These are phyloP conservation scores for Paramisgurnus dabryanus DNA, from an alignment of 2,113 vertebrate species.

Conservation along the genomic window DNA sequence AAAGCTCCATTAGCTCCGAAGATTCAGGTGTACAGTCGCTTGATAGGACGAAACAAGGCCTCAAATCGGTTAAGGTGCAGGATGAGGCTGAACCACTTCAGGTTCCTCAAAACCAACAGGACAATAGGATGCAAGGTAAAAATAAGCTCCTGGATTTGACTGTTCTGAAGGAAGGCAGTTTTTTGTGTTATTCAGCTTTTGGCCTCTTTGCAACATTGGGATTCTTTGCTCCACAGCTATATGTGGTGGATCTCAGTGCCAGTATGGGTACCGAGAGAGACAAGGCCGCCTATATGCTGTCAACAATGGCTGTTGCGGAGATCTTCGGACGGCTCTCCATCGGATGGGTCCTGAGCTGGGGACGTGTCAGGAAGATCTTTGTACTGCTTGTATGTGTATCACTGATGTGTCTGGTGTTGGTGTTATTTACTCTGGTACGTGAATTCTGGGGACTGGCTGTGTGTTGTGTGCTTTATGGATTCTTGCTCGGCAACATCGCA, in stretches of 20 bases:
- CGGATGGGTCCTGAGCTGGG: slow-evolving; percentile 81
- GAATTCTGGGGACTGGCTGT: slow-evolving; percentile 86
- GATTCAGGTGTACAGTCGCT: slow-evolving; percentile 84
- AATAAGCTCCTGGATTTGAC: slow-evolving; percentile 85
- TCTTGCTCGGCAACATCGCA: slow-evolving; percentile 85
- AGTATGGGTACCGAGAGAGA: slow-evolving; percentile 83
- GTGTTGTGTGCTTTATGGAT: slow-evolving; percentile 88
- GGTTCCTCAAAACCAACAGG: neutral
- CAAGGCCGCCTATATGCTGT: slow-evolving; percentile 83
- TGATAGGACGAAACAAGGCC: slow-evolving; percentile 59
- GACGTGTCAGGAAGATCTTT: slow-evolving; percentile 83
- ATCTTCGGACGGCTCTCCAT: slow-evolving; percentile 84
- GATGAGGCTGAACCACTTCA: slow-evolving; percentile 17
- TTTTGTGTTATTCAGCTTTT: slow-evolving; percentile 90
- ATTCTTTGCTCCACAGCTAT: slow-evolving; percentile 92
- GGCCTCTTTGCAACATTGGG: slow-evolving; percentile 94
- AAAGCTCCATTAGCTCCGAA: slow-evolving; percentile 78
- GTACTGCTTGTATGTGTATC: slow-evolving; percentile 85
- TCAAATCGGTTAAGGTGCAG: slow-evolving; percentile 32
- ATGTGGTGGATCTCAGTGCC: slow-evolving; percentile 88
- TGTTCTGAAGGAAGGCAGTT: slow-evolving; percentile 84
- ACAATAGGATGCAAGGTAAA: slow-evolving; percentile 11
- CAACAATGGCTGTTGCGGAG: slow-evolving; percentile 87
- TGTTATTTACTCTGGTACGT: slow-evolving; percentile 84
- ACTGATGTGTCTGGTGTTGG: slow-evolving; percentile 76